Base-by-base conservation (phyloP, 1,140 invertebrate genomes). In the Monochamus saltuarius region DNA sequence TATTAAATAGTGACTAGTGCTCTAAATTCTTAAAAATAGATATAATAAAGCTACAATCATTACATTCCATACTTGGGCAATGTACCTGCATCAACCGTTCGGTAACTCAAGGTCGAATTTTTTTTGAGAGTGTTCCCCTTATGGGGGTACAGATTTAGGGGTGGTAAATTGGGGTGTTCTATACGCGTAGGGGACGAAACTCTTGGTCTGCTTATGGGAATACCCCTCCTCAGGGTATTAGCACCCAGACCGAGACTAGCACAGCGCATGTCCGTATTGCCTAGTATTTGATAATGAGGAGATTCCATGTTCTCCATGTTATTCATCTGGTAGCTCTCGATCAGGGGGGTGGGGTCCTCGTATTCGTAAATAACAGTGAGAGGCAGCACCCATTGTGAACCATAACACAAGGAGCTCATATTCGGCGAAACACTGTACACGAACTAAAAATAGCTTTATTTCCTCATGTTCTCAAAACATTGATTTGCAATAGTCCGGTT, bases 181-280 rank as follows among this genome's bases (percentile, higher is more conserved):
- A 91, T 90, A 62, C 87, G 81, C 1, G 88, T 90, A 0, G 90
- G 89, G 1, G 88, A 89, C 9, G 89, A 89, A 0, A 91, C 88
- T 11, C 85, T 76, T 0, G 83, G 83, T 53, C 77, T 66, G 14
- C 59, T 55, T 9, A 70, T 53, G 8, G 61, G 59, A 14, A 56
- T 1, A 78, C 79, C 14, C 80, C 75, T 66, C 74, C 73, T 65
- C 51, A 69, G 47, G 75, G 2, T 78, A 77, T 64, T 63, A 9
- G 47, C 55, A 17, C 45, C 60, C 34, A 59, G 56, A 13, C 57
- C 65, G 34, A 72, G 57, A 52, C 67, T 72, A 16, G 70, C 63
- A 56, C 74, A 77, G 17, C 74, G 53, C 75, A 77, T 77, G 46
- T 77, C 75, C 1, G 69, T 72, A 43, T 76, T 76, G 7, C 72